phyloP scores from a whole-genome alignment of 2,113 vertebrate species.

The Anthoscopus minutus region DNA sequence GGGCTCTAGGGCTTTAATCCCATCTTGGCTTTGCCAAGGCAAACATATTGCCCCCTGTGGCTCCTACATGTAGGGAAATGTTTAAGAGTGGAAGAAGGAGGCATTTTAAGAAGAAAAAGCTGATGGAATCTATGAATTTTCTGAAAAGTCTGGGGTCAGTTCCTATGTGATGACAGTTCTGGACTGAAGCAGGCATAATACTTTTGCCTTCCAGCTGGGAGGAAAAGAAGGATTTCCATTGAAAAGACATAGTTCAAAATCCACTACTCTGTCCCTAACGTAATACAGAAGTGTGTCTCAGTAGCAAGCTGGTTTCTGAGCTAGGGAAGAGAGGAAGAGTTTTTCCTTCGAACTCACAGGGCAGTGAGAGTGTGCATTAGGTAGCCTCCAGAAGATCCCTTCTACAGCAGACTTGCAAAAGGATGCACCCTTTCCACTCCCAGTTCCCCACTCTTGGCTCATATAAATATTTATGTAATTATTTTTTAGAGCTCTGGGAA shows the following conservation, averaged over 20 bases:
- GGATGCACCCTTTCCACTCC: neutral
- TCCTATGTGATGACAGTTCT: neutral
- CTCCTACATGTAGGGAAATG: neutral
- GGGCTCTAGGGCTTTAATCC: neutral
- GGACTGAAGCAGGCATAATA: neutral
- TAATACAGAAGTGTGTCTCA: neutral
- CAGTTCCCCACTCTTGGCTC: neutral
- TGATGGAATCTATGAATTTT: conserved; percentile 13
- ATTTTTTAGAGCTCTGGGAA: conserved; percentile 11
- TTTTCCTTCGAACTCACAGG: neutral
- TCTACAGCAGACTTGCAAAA: neutral
- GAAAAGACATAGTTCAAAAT: neutral
- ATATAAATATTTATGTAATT: conserved; percentile 40
- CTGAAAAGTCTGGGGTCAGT: neutral
- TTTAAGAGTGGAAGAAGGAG: conserved; percentile 3
- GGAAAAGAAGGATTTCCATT: neutral
- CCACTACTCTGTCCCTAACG: neutral
- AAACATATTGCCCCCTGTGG: neutral
- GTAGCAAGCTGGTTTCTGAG: neutral
- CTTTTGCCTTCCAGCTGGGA: neutral
- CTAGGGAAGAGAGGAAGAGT: neutral
- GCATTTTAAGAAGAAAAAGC: conserved; percentile 1
- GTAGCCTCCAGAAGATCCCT: neutral
- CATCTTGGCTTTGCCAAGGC: neutral
- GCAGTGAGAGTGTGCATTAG: neutral